Base-by-base conservation (phyloP, 2,888 invertebrate species). In the Theodoxus fluviatilis region DNA sequence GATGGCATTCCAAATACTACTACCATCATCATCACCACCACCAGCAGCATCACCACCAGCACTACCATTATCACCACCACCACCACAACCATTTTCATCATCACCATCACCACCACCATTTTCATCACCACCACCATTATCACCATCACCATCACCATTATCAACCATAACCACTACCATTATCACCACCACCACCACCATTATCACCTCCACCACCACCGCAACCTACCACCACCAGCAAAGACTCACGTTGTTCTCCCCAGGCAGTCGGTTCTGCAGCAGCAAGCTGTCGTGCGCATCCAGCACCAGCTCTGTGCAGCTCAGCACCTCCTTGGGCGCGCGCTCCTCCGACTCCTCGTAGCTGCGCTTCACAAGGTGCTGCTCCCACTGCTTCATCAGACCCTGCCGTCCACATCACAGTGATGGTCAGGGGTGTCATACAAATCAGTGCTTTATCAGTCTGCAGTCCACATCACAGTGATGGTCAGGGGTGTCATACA, bases 221-320 rank as follows among this genome's bases (percentile, higher is more conserved):
- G 22, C 61, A 31, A 61, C 61, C 7, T 43, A 43, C 43, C 15
- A 43, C 43, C 43, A 43, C 43, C 15, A 65, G 37, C 43, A 47
- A n/a, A 49, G 22, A 35, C 67, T 87, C 79, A 95, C 94, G 81
- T 94, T 94, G 87, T 99, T 99, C 88, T 96, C 96, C 65, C 98
- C 98, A 0, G 96, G 96, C 25, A 97, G 90, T 67, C 97, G 89
- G 82, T 96, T 95, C 85, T 94, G 92, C 85, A 96, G 95, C 66
- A 79, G 75, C 49, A 87, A 89, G 55, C 92, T 90, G 22, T 86
- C 87, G 78, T 92, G 92, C 0, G 90, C 91, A 77, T 95, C 94
- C 52, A 98, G 87, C 0, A 97, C 94, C 76, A 98, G 87, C 85
- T 98, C 98, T 7, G 93, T 92, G 73, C 91, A 93, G 80, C 94